phyloP scores from a whole-genome alignment of 2,888 invertebrate species.

The Nudaria mundana region DNA sequence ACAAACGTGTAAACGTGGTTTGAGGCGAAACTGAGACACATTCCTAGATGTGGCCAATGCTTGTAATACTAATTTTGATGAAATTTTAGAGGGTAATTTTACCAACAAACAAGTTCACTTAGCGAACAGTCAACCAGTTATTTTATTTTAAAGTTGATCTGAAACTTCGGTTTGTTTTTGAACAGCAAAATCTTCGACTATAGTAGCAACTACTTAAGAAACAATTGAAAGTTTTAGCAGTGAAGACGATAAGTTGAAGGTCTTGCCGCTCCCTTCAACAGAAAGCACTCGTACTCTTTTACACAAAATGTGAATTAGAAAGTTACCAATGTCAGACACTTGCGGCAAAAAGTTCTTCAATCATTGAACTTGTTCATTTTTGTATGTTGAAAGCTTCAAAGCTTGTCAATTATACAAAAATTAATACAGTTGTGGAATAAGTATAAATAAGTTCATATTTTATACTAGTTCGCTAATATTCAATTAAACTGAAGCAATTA shows the following conservation, averaged over 20 bases:
- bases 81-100: too few species aligned
- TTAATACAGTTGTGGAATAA: too few species aligned
- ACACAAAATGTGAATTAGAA: slow-evolving; percentile 11
- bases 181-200: slow-evolving; percentile 7
- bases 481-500: slow-evolving; percentile 25
- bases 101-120: too few species aligned
- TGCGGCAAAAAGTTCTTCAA: neutral
- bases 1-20: too few species aligned
- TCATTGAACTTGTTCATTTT: neutral
- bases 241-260: slow-evolving; percentile 9
- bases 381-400: too few species aligned
- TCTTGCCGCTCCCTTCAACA: slow-evolving; percentile 2
- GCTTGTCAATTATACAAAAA: too few species aligned
- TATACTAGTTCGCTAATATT: slow-evolving; percentile 20
- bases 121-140: too few species aligned
- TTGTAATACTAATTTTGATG: too few species aligned
- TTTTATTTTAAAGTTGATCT: too few species aligned
- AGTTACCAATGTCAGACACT: slow-evolving; percentile 1
- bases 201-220: slow-evolving; percentile 3
- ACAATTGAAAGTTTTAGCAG: slow-evolving; percentile 8
- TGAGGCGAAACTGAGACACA: too few species aligned
- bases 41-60: too few species aligned
- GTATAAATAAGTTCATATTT: too few species aligned
- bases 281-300: slow-evolving; percentile 8
- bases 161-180: slow-evolving; percentile 1